Base-by-base conservation (phyloP, 2,113 vertebrate genomes). In the Antigone vipio region DNA sequence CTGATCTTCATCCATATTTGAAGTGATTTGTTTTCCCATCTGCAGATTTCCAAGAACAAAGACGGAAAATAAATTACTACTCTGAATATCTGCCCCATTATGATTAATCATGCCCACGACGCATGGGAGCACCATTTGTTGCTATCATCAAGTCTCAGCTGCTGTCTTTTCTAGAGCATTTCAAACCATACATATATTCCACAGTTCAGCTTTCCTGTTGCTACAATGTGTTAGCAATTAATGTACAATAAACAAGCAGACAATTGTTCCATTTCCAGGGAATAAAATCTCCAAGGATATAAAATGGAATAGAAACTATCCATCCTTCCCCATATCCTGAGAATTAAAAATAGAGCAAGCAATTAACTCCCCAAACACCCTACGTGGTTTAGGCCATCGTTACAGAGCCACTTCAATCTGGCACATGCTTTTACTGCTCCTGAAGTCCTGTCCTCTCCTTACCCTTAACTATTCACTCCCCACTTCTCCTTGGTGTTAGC, bases 161-260 rank as follows among this genome's bases (percentile, higher is more conserved):
- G 76, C 87, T 83, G n/a, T 29, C 74, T 85, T 82, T 91, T 81
- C 89, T 91, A 79, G 45, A 85, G 32, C 3, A 52, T 85, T 93
- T 93, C 71, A 84, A 92, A 76, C 49, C 3, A 0, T 78, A 75
- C 74, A 63, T 40, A 77, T 9, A 64, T 44, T 68, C 72, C 81
- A 82, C 67, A 71, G 81, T 47, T 89, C 89, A 83, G 81, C 77
- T 40, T 92, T 88, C 74, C 77, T 76, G 11, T 50, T 94, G 87
- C 53, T 89, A 67, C 86, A 95, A 96, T 89, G 50, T 97, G 96
- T 79, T 97, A 92, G 93, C 84, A 95, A 96, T 97, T 97, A 97
- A 77, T 9, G 34, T 47, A 89, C 74, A 92, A 96, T 17, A 91
- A 97, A 96, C 88, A 96, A 88, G 74, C 38, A 80, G 69, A 85